Conservation (phyloP, 1,140 invertebrate species). For the Pristionchus pacificus region DNA sequence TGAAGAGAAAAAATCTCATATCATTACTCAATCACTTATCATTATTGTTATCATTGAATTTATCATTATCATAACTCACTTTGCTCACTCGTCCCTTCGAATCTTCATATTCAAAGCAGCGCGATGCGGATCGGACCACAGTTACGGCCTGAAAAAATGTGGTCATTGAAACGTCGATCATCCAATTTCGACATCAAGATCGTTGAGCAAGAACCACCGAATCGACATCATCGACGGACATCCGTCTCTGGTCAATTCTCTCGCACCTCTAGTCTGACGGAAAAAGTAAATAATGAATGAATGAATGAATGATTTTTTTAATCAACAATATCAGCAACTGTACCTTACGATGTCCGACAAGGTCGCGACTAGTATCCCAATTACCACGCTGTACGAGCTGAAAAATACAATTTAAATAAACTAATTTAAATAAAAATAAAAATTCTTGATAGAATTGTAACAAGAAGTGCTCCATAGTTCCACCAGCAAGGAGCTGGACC, state of each 20-base stretch:
- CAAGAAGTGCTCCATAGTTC: no score
- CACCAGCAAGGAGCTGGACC: neutral
- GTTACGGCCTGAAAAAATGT: constrained; percentile 21
- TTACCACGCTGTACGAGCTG: constrained; percentile 84
- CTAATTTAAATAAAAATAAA: no score
- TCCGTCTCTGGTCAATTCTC: no score
- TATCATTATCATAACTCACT: neutral
- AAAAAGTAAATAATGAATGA: neutral
- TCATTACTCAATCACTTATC: no score
- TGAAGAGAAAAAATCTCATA: neutral
- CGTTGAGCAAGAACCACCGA: neutral
- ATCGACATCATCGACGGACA: no score
- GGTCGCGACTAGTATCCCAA: constrained; percentile 87
- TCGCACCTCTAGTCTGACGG: neutral
- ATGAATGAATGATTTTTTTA: neutral
- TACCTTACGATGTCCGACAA: constrained; percentile 93
- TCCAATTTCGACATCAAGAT: neutral
- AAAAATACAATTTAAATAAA: no score
- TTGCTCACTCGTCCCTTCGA: neutral
- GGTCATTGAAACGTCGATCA: neutral
- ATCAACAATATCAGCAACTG: neutral
- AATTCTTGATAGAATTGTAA: no score
- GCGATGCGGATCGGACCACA: constrained; percentile 17
- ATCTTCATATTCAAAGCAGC: constrained; percentile 13
- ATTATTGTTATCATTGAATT: constrained; percentile 5